Evolutionary conservation across 2,888 invertebrate species (phyloP), one percentile per base, ranked within the genome.

Genomic region (Melanophora roralis): DNA sequence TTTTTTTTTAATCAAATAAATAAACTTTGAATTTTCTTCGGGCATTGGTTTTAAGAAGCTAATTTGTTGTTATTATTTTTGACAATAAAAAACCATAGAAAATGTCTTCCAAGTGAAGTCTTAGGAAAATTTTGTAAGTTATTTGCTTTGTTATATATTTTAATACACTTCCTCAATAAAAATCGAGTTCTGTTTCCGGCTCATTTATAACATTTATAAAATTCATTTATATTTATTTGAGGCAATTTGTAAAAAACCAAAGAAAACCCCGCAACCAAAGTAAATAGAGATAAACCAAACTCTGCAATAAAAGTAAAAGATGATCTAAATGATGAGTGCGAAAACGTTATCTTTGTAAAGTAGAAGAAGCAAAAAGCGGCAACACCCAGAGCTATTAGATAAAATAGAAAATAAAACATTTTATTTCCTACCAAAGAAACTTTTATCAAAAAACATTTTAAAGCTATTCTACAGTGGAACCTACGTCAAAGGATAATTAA

Each of bases 181-280:
- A 76, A 80, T 80, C 72, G 80, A 72, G 55, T 68, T 51, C 67
- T 72, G 72, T 76, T 80, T 80, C 80, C 80, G 80, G 72, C 80
- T 76, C 80, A 80, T 80, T 80, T 80, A 76, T 80, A 80, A 80
- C 80, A 76, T 80, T 80, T 80, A 76, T 62, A 76, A 80, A 80
- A 76, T 80, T 80, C 76, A 80, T 80, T 80, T 80, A 76, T 80
- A 76, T 80, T 80, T 76, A 80, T 80, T 80, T 80, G 67, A 72
- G 72, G 76, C 76, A 80, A 80, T 80, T 80, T 80, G 64, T 80
- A 76, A 76, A 80, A 80, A 71, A 27, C n/a, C n/a, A n/a, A 69
- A 36, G 45, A 72, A 60, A 78, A 59, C 71, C 78, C 80, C 71
- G 62, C 67, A 68, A 76, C 72, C 76, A 67, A 73, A 55, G 57